Base-by-base conservation (phyloP, 2,888 invertebrate species). In the Parnassius glacialis region DNA sequence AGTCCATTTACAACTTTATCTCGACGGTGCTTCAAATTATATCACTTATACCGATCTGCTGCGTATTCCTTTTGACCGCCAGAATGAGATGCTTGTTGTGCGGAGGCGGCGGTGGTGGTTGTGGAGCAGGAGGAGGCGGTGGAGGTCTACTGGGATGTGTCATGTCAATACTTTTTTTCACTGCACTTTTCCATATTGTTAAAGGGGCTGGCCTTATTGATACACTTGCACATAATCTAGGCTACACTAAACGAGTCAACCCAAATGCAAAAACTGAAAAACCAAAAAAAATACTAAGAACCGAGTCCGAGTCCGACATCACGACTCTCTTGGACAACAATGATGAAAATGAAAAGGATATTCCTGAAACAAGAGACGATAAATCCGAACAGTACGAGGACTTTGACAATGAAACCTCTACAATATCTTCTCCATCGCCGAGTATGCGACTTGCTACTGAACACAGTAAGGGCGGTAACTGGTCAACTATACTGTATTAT, bases 1-100 rank as follows among this genome's bases (percentile, higher is more conserved):
- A 87, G 69, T 85, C 88, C 1, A 11, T 83, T 2, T 90, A 90
- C 73, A 90, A 88, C 73, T 83, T 86, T 61, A 72, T 88, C 73
- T 89, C 88, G 10, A 86, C 86, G 59, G 0, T 87, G 57, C 70
- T 88, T 13, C 89, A 90, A 75, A 75, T 86, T 73, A 55, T 87
- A 63, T 87, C 89, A 0, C 75, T 90, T 0, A 72, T 89, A 69
- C 89, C 89, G 0, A 85, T 90, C 54, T 89, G 89, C 64, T 57
- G 81, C 2, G 83, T 88, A 13, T 89, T 90, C 50, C 56, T 88
- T 2, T 52, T 86, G 3, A 84, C 88, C 9, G 74, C 88, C 1
- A 74, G 79, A 43, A 71, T 88, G 42, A 85, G 84, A 62, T 85
- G 87, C 63, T 82, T 85, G 48, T 78, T 88, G 79, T 88, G 89